These are phyloP conservation scores for Urechis unicinctus DNA, from an alignment of 2,888 invertebrate genomes.

Conservation along the genomic window DNA sequence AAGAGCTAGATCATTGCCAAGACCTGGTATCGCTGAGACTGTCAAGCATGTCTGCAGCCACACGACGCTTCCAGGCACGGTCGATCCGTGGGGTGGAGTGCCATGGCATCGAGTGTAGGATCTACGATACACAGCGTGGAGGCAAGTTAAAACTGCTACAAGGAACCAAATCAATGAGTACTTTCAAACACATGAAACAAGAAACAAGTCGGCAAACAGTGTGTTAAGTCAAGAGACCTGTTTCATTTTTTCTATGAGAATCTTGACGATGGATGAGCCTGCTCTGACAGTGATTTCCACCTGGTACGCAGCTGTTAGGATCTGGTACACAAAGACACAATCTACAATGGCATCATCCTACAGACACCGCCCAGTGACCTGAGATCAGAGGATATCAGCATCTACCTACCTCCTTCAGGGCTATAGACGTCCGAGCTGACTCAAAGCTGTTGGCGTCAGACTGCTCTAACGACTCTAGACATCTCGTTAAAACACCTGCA, in stretches of 20 bases:
- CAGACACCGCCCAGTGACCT: not conserved
- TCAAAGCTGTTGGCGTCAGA: conserved; percentile 37
- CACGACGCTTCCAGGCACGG: conserved; percentile 64
- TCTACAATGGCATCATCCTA: not conserved
- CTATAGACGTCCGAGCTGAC: conserved; percentile 60
- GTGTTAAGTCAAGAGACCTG: conserved; percentile 41
- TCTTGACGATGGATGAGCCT: conserved; percentile 61
- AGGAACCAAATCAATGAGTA: too few species aligned
- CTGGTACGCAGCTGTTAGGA: conserved; percentile 66
- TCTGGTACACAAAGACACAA: conserved; percentile 36
- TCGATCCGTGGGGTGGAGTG: conserved; percentile 52
- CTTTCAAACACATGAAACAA: too few species aligned
- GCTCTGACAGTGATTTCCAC: conserved; percentile 62
- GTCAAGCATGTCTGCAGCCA: conserved; percentile 65
- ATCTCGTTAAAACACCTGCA: conserved; percentile 71
- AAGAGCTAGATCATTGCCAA: conserved; percentile 5
- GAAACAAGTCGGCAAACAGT: not conserved
- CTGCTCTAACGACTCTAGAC: conserved; percentile 62
- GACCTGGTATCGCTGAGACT: conserved; percentile 61
- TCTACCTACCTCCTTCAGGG: conserved; percentile 69
- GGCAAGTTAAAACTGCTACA: too few species aligned
- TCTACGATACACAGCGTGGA: conserved; percentile 32
- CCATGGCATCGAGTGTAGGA: conserved; percentile 63
- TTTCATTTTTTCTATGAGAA: conserved; percentile 63
- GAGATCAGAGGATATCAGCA: too few species aligned